Evolutionary conservation across 1,140 invertebrate genomes (phyloP), one percentile per base, ranked within the genome.

Genomic region (Anoplophora glabripennis): DNA sequence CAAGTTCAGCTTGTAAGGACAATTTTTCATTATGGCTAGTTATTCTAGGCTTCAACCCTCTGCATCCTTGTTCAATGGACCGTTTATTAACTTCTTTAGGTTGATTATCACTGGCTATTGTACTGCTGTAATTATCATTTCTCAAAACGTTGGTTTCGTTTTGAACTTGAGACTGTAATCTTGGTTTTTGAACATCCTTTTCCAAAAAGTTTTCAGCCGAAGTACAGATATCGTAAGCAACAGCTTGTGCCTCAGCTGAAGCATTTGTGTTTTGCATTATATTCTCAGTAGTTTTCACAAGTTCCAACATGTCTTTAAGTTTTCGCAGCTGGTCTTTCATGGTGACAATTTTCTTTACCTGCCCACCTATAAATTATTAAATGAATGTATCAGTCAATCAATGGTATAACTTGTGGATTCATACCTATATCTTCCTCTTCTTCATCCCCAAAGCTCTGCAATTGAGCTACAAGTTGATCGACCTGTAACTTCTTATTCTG

Each of bases 401-500:
- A 14, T 35, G 9, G 17, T 12, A 17, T 12, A 11, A 0, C 5
- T 14, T 40, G 36, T 35, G 1, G 12, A 38, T 47, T 49, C 61
- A 51, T 48, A 67, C 72, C 67, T 28, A 72, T 59, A 34, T 74
- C 72, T 28, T 69, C 68, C 36, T 72, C 70, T 9, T 66, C 65
- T 9, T 64, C 65, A 4, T 68, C 72, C 33, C 70, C 64, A 38
- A 72, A 57, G 48, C 51, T 67, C 51, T 76, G 72, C n/a, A 76
- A 59, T 38, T 75, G 73, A 33, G 65, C 53, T 0, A 75, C 74
- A n/a, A 77, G 60, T 17, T 74, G 66, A 63, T 77, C 74, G 33
- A 77, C 72, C 59, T 76, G 71, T 15, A 65, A 37, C 45, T 77
- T 77, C 48, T 76, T 76, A 45, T 56, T 72, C 57, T 76, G 74